Evolutionary conservation across 2,888 invertebrate genomes (phyloP).

Genomic region (Flexamia atlantica): DNA sequence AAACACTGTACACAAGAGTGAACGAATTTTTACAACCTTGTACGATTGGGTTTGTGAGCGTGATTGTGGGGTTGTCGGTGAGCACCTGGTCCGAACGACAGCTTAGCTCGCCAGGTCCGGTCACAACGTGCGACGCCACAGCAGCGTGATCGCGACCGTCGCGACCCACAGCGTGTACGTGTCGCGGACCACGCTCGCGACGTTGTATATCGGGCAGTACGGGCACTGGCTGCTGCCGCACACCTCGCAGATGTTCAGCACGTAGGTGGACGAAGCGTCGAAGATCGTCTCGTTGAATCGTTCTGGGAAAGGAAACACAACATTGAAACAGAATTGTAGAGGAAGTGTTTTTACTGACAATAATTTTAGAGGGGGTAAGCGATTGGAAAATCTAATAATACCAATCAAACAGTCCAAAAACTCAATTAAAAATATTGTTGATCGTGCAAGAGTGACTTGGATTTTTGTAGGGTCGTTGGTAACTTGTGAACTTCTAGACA

Average conservation of each 20-base stretch:
- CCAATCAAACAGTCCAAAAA: no score
- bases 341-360: no score
- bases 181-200: conserved; percentile 72
- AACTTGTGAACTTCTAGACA: no score
- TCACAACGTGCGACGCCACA: conserved; percentile 42
- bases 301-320: conserved; percentile 77
- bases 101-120: background rate
- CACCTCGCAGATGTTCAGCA: conserved; percentile 94
- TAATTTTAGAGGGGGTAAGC: no score
- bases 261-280: conserved; percentile 90
- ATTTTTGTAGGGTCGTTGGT: no score
- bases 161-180: conserved; percentile 53
- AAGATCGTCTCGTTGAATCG: conserved; percentile 95
- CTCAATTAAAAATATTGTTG: no score
- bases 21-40: conserved; percentile 7
- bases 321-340: background rate
- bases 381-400: no score
- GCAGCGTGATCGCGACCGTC: conserved; percentile 20
- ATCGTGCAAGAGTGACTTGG: no score
- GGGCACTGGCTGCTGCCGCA: conserved; percentile 97
- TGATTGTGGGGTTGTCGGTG: conserved; percentile 1
- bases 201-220: conserved; percentile 92
- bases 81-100: conserved; percentile 6
- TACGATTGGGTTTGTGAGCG: background rate
- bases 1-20: background rate